Evolutionary conservation across 2,113 vertebrate genomes (phyloP).

Genomic region (Aegithalos caudatus): DNA sequence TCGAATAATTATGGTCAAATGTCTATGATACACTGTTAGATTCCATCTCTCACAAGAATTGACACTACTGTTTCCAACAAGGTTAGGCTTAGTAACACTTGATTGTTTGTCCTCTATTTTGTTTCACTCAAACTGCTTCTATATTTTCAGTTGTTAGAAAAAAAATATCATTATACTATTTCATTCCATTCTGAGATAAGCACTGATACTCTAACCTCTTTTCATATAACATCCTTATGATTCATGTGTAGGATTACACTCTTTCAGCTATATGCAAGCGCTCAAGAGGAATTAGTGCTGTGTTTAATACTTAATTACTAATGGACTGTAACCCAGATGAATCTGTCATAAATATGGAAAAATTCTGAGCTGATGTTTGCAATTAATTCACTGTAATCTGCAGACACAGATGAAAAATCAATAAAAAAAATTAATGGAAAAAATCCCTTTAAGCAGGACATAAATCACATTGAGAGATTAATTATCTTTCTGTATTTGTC

Average conservation of each 20-base stretch:
- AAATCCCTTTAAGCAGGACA: background rate
- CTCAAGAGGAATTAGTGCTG: background rate
- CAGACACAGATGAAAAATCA: slow-evolving; percentile 47
- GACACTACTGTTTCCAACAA: background rate
- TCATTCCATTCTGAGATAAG: background rate
- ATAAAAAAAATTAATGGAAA: slow-evolving; percentile 27
- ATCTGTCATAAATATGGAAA: slow-evolving; percentile 27
- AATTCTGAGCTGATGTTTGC: slow-evolving; percentile 5
- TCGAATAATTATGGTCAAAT: background rate
- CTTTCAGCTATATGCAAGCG: background rate
- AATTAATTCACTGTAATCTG: slow-evolving; percentile 48
- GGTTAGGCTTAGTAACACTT: background rate
- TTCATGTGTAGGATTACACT: background rate
- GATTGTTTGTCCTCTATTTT: background rate
- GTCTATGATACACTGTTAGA: background rate
- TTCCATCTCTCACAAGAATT: background rate
- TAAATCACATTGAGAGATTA: background rate
- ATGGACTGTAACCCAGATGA: slow-evolving; percentile 25
- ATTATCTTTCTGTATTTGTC: background rate
- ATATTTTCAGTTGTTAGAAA: background rate
- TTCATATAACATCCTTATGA: background rate
- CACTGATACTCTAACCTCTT: background rate
- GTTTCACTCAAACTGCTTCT: background rate
- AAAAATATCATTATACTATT: background rate
- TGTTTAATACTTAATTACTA: slow-evolving; percentile 27